Evolutionary conservation across 2,797 vertebrate species (phyloP).

Genomic region (Oreochromis mossambicus): DNA sequence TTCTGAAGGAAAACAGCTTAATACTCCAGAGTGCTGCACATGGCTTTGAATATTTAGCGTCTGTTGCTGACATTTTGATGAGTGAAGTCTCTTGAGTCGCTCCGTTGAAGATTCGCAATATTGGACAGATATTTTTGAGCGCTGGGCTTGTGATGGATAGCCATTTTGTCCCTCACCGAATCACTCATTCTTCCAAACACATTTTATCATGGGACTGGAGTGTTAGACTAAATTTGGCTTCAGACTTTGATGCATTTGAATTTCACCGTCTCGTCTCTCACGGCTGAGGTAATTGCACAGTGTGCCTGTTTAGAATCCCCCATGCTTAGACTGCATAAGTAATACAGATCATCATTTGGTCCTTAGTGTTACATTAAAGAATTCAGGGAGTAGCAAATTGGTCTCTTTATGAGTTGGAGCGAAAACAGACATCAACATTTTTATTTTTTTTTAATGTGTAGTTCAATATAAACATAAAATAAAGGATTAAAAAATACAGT

Average conservation of each 20-base stretch:
- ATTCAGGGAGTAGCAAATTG: conserved; percentile 16
- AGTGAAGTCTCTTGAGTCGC: conserved; percentile 61
- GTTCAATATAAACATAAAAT: not conserved
- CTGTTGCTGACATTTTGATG: conserved; percentile 68
- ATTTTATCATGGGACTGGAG: conserved; percentile 37
- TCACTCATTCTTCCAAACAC: conserved; percentile 45
- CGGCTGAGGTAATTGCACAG: conserved; percentile 46
- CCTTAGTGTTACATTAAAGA: conserved; percentile 42
- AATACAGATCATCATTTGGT: conserved; percentile 52
- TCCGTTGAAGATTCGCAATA: conserved; percentile 54
- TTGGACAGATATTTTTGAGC: conserved; percentile 60
- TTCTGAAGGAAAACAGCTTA: conserved; percentile 65
- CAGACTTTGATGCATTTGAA: conserved; percentile 51
- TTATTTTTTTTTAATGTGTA: not conserved
- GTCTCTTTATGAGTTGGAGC: conserved; percentile 15
- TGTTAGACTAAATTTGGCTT: conserved; percentile 41
- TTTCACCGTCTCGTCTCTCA: conserved; percentile 19
- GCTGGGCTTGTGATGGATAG: conserved; percentile 41
- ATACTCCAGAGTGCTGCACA: conserved; percentile 56
- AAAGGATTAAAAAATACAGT: not conserved
- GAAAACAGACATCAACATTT: not conserved
- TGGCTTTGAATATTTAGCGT: conserved; percentile 67
- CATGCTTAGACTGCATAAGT: conserved; percentile 54
- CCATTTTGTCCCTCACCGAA: conserved; percentile 42
- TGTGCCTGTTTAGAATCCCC: conserved; percentile 46